phyloP scores from a whole-genome alignment of 2,113 vertebrate species.

The Cephalopterus ornatus region DNA sequence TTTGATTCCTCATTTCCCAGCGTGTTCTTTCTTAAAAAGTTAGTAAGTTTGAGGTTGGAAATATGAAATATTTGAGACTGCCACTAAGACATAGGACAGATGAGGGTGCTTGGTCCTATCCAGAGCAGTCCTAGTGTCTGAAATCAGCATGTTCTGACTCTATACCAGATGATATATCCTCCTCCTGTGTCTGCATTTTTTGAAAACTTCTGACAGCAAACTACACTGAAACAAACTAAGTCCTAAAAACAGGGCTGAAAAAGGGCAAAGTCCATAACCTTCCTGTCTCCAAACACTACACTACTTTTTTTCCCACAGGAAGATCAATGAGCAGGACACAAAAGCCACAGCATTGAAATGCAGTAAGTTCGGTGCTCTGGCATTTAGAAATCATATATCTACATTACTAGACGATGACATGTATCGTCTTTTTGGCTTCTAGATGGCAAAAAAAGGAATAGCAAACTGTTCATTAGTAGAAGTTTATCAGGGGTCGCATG shows the following conservation, averaged over 20 bases:
- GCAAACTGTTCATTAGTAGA: conserved; percentile 34
- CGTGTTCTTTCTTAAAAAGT: neutral
- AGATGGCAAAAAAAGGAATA: conserved; percentile 17
- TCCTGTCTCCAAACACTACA: neutral
- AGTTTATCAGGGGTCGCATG: conserved; percentile 41
- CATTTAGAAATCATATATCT: neutral
- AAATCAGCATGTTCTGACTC: neutral
- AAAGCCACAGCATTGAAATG: neutral
- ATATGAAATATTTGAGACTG: neutral
- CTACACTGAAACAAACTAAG: neutral
- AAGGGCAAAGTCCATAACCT: neutral
- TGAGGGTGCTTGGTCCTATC: neutral
- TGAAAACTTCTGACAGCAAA: neutral
- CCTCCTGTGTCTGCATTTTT: neutral
- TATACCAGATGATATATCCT: neutral
- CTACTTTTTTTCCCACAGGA: neutral
- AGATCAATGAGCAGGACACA: neutral
- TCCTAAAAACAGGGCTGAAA: neutral
- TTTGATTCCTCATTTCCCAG: neutral
- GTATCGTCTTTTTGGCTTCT: neutral
- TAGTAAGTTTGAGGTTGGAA: neutral
- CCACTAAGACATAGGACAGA: neutral
- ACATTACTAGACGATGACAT: conserved; percentile 34
- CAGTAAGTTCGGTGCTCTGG: neutral
- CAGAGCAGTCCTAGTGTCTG: neutral